Evolutionary conservation across 2,113 vertebrate genomes (phyloP), one percentile per base, ranked within the genome.

Genomic region (Sphyrna mokarran): DNA sequence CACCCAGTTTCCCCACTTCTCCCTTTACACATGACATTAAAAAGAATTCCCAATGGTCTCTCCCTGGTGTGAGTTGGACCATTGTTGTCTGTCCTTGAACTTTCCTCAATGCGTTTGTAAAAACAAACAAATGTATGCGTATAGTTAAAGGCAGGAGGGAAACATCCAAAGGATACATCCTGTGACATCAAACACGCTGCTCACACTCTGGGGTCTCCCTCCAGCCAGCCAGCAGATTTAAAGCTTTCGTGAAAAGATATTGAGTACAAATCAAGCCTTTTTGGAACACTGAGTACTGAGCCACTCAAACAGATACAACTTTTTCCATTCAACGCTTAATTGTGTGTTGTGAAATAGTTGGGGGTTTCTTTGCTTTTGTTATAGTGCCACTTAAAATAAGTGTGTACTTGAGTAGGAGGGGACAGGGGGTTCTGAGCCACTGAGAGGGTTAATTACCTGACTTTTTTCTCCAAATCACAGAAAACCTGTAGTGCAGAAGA

Each of bases 101-200:
- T 93, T 91, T 90, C 87, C 61, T 91, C n/a, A 63, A 61, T n/a
- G 61, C 87, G n/a, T 63, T 93, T 93, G 29, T 66, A 66, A 93
- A 93, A 93, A 63, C 89, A 68, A 93, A 2, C 48, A 29, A 89
- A 86, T 86, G 48, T 26, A 29, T 29, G 54, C 0, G 11, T 54
- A 54, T 11, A 43, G 86, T 48, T 26, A 29, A 48, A 90, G 18
- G 54, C 87, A n/a, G 54, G 58, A 90, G 54, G 54, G 54, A 90
- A 90, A 61, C 87, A 90, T 16, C 22, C 86, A 58, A 89, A 58
- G 29, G 22, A 29, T 13, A 58, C 48, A 89, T 58, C 86, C 86
- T 89, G 86, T n/a, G 13, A 66, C 63, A 91, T 93, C 37, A n/a
- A 91, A n/a, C 37, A n/a, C 18, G 68, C 33, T 93, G 29, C n/a